phyloP scores from a whole-genome alignment of 1,140 invertebrate genomes.

The Vollenhovia emeryi region DNA sequence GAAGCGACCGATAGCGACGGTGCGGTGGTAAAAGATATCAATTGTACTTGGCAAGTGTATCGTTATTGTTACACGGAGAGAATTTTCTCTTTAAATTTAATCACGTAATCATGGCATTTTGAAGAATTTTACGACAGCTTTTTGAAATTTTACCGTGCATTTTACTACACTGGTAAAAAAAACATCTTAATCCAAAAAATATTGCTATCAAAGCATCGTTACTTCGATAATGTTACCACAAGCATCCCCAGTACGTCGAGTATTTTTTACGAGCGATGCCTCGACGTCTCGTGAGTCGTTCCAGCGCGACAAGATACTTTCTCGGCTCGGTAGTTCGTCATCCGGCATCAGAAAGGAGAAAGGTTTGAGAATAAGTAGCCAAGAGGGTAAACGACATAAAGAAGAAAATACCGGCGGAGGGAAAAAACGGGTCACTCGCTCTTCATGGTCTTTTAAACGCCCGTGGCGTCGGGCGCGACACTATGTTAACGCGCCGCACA shows the following conservation, averaged over 20 bases:
- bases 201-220: neutral
- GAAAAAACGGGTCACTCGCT: slow-evolving; percentile 57
- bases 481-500: slow-evolving; percentile 4
- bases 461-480: neutral
- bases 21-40: neutral
- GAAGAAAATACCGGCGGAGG: slow-evolving; percentile 18
- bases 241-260: neutral
- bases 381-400: slow-evolving; percentile 42
- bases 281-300: slow-evolving; percentile 61
- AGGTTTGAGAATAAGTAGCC: slow-evolving; percentile 14
- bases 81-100: no score
- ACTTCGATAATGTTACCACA: neutral
- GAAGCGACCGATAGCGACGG: neutral
- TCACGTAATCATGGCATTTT: no score
- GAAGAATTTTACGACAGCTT: no score
- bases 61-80: no score
- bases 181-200: no score
- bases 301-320: slow-evolving; percentile 54
- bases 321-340: slow-evolving; percentile 54
- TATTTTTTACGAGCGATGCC: slow-evolving; percentile 66
- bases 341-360: slow-evolving; percentile 7
- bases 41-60: neutral
- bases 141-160: no score
- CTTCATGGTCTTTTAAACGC: slow-evolving; percentile 59
- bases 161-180: no score